Evolutionary conservation across 2,113 vertebrate genomes (phyloP).

Genomic region (Petromus typicus): DNA sequence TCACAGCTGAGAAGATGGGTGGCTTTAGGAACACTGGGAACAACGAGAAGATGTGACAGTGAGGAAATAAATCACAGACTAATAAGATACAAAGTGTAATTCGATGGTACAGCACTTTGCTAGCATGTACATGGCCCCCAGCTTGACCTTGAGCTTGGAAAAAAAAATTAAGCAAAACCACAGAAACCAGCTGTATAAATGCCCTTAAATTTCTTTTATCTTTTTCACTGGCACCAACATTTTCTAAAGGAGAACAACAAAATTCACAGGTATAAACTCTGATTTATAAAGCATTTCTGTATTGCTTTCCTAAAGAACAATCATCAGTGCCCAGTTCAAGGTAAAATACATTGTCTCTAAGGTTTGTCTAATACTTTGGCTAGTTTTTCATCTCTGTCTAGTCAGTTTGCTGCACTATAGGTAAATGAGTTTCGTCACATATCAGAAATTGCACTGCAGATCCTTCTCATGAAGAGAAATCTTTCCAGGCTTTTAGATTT

Average conservation of each 20-base stretch:
- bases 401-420: not conserved
- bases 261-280: not conserved
- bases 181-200: not conserved
- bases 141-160: not conserved
- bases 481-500: not conserved
- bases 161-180: not conserved
- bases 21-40: not conserved
- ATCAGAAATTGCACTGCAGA: not conserved
- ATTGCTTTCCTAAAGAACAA: not conserved
- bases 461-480: not conserved
- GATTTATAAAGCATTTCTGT: slow-evolving; percentile 19
- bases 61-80: slow-evolving; percentile 38
- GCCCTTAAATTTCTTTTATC: not conserved
- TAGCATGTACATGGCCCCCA: not conserved
- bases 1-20: not conserved
- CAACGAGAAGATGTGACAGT: not conserved
- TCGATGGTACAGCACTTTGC: not conserved
- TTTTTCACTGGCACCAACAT: not conserved
- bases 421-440: not conserved
- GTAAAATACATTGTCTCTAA: not conserved
- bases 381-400: not conserved
- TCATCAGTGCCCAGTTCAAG: not conserved
- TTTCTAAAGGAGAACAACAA: slow-evolving; percentile 48
- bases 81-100: not conserved
- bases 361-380: not conserved